Base-by-base conservation (phyloP, 2,888 invertebrate genomes). In the Belgica antarctica region DNA sequence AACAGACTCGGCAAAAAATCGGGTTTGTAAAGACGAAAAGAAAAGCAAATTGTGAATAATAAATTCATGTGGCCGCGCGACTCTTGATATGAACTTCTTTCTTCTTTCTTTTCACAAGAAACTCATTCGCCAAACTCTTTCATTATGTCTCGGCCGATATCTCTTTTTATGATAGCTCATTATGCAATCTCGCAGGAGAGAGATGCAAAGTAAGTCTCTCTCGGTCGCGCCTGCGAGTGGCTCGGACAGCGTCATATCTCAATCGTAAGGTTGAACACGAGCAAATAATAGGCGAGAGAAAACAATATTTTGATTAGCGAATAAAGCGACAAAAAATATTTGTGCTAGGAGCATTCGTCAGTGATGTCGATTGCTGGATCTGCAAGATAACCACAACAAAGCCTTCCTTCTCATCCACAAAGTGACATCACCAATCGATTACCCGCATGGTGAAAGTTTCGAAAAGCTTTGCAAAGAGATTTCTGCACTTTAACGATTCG, bases 301-400 rank as follows among this genome's bases (percentile, higher is more conserved):
- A 52, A 52, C 19, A 52, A 52, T 52, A 52, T 52, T 52, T 52
- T 52, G 52, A 52, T 52, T 52, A 52, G 52, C 52, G 52, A 46
- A 31, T 31, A 4, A 31, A 52, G 24, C 24, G 52, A 52, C 52
- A 52, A 52, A 52, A 15, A 52, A 15, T 41, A 15, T n/a, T 15
- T 41, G 41, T n/a, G 10, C 41, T n/a, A n/a, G n/a, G 10, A 41
- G 15, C 41, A n/a, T 41, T 41, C 15, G 41, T 41, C 15, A n/a
- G n/a, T n/a, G n/a, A n/a, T n/a, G n/a, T n/a, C n/a, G n/a, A n/a
- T n/a, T n/a, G n/a, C n/a, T n/a, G n/a, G n/a, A n/a, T n/a, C n/a
- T n/a, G n/a, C n/a, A n/a, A n/a, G n/a, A n/a, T n/a, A n/a, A n/a
- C n/a, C n/a, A n/a, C n/a, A n/a, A n/a, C n/a, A n/a, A n/a, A n/a